Conservation (phyloP, 2,797 vertebrate species). For the Aldrovandia affinis region DNA sequence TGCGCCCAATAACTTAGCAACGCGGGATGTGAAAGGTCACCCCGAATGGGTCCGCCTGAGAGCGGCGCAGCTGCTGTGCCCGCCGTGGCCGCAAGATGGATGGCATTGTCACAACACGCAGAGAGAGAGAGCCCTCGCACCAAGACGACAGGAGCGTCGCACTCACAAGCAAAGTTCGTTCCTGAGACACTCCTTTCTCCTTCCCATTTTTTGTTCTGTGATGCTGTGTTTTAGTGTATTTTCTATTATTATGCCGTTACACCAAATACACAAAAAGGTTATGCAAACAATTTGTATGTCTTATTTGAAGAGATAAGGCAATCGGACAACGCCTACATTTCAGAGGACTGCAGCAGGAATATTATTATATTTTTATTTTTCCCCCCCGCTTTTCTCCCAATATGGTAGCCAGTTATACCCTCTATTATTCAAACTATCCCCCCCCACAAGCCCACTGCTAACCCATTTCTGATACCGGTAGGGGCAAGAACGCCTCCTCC, state of each 20-base stretch:
- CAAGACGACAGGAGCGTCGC: constrained; percentile 43
- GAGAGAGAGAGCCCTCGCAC: constrained; percentile 45
- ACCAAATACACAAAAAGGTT: neutral
- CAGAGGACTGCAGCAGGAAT: neutral
- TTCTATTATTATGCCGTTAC: too few species aligned
- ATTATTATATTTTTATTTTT: too few species aligned
- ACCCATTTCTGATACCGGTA: too few species aligned
- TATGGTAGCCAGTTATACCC: too few species aligned
- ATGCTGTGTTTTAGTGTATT: too few species aligned
- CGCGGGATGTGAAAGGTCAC: constrained; percentile 57
- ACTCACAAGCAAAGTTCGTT: constrained; percentile 46
- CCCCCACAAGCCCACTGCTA: too few species aligned
- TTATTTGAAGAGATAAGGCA: neutral
- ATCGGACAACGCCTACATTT: neutral
- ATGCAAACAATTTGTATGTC: neutral
- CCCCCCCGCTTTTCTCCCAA: too few species aligned
- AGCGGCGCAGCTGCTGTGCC: constrained; percentile 49
- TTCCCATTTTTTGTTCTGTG: too few species aligned
- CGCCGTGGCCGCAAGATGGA: constrained; percentile 55
- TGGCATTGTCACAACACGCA: constrained; percentile 52
- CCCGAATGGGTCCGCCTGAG: constrained; percentile 50
- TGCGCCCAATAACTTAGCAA: constrained; percentile 49
- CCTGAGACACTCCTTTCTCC: too few species aligned
- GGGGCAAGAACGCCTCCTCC: too few species aligned
- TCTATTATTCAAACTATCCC: too few species aligned